Base-by-base conservation (phyloP, 35 echinoderm and acorn worm species). In the Acanthaster planci region DNA sequence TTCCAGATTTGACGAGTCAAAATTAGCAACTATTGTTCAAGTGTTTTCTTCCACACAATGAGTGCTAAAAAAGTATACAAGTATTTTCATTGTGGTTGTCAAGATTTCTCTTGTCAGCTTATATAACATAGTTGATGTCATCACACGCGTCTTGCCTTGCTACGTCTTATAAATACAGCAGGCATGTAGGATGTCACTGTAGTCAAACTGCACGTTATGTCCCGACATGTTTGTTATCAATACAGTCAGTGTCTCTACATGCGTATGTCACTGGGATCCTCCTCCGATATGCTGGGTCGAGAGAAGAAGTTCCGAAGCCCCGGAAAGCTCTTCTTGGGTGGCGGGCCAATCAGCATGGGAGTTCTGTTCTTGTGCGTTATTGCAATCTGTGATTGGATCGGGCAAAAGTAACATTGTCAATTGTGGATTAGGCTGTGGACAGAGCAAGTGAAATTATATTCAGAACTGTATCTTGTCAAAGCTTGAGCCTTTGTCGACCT, bases 331-430 rank as follows among this genome's bases (percentile, higher is more conserved):
- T 90, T 90, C 53, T 90, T 90, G 23, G 94, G 94, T 50, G 94
- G 87, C 23, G 87, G 94, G 35, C 90, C 94, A 67, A 85, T 54
- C 44, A 93, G 84, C 94, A 97, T 97, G 12, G 94, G 94, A 12
- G 90, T 79, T 52, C 87, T 92, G 80, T 97, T 97, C 79, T 97
- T 93, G 84, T 90, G 90, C 16, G 90, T 93, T 23, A 97, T 90
- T n/a, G 92, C 82, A 85, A 97, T 97, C 94, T 97, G 87, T 5
- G 83, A 78, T n/a, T 47, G 42, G 42, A 47, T 47, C 4, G 12
- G 12, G 42, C 4, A 6, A 4, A 47, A 47, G 42, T 6, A 47
- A 47, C 4, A 47, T 6, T 6, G 12, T 6, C 42, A 4, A 4
- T 6, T 4, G 12, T 4, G 42, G 42, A 47, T 47, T 47, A 12